A percentile compares a stretch with the other conserved stretches of the same genome.
These are phyloP conservation scores for Peromyscus attwateri DNA, from an alignment of 2,797 vertebrate genomes.

Conservation along the genomic window DNA sequence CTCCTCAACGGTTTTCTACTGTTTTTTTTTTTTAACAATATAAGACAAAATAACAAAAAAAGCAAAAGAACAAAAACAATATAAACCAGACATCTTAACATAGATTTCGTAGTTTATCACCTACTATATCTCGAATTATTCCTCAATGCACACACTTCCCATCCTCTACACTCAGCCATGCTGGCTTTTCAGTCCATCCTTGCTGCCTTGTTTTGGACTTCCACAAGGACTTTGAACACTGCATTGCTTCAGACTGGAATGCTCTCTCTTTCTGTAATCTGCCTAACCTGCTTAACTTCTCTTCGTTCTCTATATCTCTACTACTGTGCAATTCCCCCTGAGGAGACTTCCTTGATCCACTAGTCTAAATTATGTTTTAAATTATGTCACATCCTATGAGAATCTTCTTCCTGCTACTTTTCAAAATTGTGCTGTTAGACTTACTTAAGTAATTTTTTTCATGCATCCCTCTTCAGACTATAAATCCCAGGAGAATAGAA, in stretches of 20 bases:
- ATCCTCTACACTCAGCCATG: neutral
- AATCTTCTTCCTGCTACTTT: conserved; percentile 45
- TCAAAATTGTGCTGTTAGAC: conserved; percentile 31
- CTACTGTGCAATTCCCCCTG: neutral
- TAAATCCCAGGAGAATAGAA: neutral
- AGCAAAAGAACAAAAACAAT: neutral
- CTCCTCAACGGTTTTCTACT: conserved; percentile 33
- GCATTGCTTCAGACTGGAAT: conserved; percentile 15
- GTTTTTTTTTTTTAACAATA: neutral
- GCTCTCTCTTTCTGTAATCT: conserved; percentile 22
- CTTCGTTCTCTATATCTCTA: conserved; percentile 41
- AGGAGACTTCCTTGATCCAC: neutral
- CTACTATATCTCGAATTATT: neutral
- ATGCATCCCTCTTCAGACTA: neutral
- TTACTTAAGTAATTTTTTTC: neutral
- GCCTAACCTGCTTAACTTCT: neutral
- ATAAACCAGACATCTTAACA: conserved; percentile 5
- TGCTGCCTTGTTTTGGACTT: neutral
- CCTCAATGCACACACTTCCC: neutral
- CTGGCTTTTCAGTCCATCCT: neutral
- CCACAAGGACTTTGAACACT: neutral
- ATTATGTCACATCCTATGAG: neutral
- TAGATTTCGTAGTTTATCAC: neutral
- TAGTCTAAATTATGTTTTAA: conserved; percentile 59
- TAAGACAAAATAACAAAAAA: neutral